Evolutionary conservation across 2,888 invertebrate genomes (phyloP), one percentile per base, ranked within the genome.

Genomic region (Thereva unica): DNA sequence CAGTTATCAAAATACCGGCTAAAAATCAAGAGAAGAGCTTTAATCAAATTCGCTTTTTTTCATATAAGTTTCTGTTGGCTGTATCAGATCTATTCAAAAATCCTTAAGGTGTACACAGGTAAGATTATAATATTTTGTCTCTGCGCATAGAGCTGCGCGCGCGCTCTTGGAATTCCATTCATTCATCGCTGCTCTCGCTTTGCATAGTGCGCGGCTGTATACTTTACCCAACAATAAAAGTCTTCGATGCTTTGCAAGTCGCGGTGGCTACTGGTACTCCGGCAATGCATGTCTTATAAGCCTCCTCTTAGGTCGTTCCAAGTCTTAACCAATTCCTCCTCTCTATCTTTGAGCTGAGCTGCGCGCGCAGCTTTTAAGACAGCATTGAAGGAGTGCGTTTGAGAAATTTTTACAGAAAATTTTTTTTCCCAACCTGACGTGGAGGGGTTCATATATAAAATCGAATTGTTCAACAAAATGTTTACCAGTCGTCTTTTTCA

Each of bases 381-480:
- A 38, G 34, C 12, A 37, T 59, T 38, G 47, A 47, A 59, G 57
- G 37, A 45, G 57, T 59, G 57, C 57, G 57, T 59, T 59, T 59
- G 47, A 47, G 57, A 59, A 59, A 23, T 23, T 23, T 23, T 23
- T 2, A 23, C 1, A 23, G 37, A 59, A 59, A 59, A 47, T 35
- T 59, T 47, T 23, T 37, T 37, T 59, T 59, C n/a, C n/a, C 47
- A 59, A 59, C 57, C 35, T n/a, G 12, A 59, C 41, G 34, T 71
- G 71, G 71, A 70, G 71, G 71, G 71, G 71, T 71, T 64, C 69
- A 68, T 71, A 71, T 71, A 71, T 71, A 71, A 71, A 71, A 69
- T 70, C 66, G 66, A 71, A 69, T 71, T 69, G 68, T 69, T 68
- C 69, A 68, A 66, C 68, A 67, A 55, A 69, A 66, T 68, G 67